Percentiles rank a stretch among this genome's conserved stretches.
Evolutionary conservation across 2,797 vertebrate species (phyloP).

Genomic region (Emydoidea blandingii): DNA sequence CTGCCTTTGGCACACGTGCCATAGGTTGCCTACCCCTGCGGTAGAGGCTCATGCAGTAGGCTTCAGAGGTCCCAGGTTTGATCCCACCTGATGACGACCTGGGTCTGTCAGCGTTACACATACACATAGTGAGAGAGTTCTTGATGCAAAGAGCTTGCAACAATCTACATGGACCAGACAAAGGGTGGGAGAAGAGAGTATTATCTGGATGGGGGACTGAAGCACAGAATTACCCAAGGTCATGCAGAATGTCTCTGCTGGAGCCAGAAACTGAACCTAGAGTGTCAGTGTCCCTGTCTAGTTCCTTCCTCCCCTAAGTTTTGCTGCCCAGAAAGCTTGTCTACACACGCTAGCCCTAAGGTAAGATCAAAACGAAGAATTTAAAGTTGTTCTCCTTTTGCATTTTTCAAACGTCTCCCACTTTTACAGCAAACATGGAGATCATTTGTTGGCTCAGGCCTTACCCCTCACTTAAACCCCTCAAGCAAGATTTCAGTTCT

Average conservation of each 20-base stretch:
- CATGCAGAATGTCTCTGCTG: neutral
- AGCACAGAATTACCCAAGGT: neutral
- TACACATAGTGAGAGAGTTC: neutral
- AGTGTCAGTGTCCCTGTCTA: neutral
- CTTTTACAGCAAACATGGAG: neutral
- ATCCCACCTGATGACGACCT: no score
- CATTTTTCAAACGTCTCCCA: neutral
- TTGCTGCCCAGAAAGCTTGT: neutral
- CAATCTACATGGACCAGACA: neutral
- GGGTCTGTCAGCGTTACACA: neutral
- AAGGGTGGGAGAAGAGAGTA: neutral
- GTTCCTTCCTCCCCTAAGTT: neutral
- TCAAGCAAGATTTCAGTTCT: no score
- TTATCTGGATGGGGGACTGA: neutral
- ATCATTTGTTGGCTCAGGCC: neutral
- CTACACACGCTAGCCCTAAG: neutral
- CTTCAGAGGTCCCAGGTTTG: no score
- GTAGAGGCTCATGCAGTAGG: no score
- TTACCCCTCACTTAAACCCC: neutral
- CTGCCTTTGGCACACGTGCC: no score
- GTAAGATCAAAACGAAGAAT: neutral
- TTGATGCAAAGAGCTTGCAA: neutral
- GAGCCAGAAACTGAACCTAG: neutral
- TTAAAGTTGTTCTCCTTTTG: neutral
- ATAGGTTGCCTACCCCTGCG: no score